Base-by-base conservation (phyloP, 2,113 vertebrate species). In the Tragelaphus imberbis region DNA sequence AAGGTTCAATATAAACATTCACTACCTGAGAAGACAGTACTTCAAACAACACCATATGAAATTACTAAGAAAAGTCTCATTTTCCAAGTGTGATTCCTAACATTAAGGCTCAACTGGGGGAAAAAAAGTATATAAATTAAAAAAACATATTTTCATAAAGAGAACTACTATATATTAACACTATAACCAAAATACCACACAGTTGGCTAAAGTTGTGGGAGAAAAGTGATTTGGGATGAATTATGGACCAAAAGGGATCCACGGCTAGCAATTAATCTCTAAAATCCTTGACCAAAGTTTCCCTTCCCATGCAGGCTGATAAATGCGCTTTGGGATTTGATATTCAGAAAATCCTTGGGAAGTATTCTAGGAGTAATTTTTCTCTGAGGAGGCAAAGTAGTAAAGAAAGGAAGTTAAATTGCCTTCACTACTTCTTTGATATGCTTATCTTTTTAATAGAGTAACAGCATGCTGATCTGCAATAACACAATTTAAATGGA, bases 361-460 rank as follows among this genome's bases (percentile, higher is more conserved):
- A 19, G 55, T 56, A 75, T 88, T 93, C 79, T 91, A 93, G 86
- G 59, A 92, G 61, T 27, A 98, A 89, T 97, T 98, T 94, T 97
- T 96, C 97, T 96, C 84, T 49, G 61, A 88, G 77, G 44, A 97
- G 25, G 51, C 44, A 94, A 92, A 88, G 77, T 21, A 77, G 77
- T 82, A 63, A 33, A 93, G 44, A 90, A 63, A 36, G 25, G 17
- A 71, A 27, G 23, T 85, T 91, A 89, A 96, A 93, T 0, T 14
- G 84, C 80, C 56, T 84, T 93, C 19, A 51, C 25, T 89, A 85
- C 79, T 87, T 49, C 71, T 63, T 87, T 81, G 90, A 96, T 71
- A 97, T 51, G 40, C 63, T 56, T 93, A 93, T 88, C 47, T 87
- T 96, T 97, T 94, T 96, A 97, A 92, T 95, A 95, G 0, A 7